Evolutionary conservation across 1,140 invertebrate genomes (phyloP), one percentile per base, ranked within the genome.

Genomic region (Yoshiicerus persimilis): DNA sequence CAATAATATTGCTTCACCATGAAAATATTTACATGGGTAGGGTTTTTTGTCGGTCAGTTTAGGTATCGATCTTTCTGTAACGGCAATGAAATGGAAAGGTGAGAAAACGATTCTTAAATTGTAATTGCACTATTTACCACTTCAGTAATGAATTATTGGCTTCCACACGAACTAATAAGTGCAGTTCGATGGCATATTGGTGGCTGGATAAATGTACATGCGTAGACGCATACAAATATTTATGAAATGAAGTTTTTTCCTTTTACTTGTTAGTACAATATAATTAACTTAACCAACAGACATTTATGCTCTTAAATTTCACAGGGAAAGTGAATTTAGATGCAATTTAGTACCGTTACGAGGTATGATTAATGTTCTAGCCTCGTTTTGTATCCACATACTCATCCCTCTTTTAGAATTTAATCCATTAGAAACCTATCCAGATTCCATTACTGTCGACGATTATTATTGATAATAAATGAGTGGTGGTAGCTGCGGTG

Each of bases 391-490:
- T 80, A 80, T 80, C 75, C 34, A 36, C 75, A 80, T 32, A 36
- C 75, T 80, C 75, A 38, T 80, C 75, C 75, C 75, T 80, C 75
- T 80, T 80, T 80, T 80, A 80, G 75, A 80, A 80, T 80, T 80
- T 80, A 80, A 80, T 80, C 75, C 75, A 80, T 80, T 80, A 80
- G 75, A 80, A 80, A 80, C 32, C 34, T 80, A 80, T 80, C 75
- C 32, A 80, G 75, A 80, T 80, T 36, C 75, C 75, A 80, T 80
- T 80, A 80, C 75, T 80, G 75, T 80, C 75, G 34, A 80, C 75
- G 75, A 80, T 80, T 80, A 80, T 80, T 80, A 80, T 80, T 80
- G 75, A 80, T 80, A 80, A 80, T 80, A 80, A 80, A 80, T 80
- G 75, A 80, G 75, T 80, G 75, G 75, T 80, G 32, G 75, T 80